Base-by-base conservation (phyloP, 2,797 vertebrate species). In the Sebastes glaucus region DNA sequence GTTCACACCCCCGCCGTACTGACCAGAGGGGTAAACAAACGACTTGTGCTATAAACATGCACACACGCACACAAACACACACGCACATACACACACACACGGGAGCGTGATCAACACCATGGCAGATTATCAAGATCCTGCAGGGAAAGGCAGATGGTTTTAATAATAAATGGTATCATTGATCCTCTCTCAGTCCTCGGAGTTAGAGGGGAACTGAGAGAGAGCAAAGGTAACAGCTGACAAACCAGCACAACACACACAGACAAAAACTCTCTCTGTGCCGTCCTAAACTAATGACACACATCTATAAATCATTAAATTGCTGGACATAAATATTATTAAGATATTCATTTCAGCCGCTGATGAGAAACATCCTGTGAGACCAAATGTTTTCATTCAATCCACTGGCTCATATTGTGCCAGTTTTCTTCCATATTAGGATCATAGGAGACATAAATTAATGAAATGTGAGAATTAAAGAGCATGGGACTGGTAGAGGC, bases 11-110 rank as follows among this genome's bases (percentile, higher is more conserved):
- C 74, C 42, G 80, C 85, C 22, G 57, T 32, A 87, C 85, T 89
- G 89, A 92, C 94, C 88, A 85, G 88, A 92, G 92, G 94, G 89
- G 91, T 94, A 93, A 93, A 95, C 93, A 95, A 67, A 87, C 33
- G 27, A 80, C 49, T 79, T 65, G 71, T 73, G 38, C 56, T 68
- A 76, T 32, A 89, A 63, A 91, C 80, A 89, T 7, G 49, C 80
- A 52, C 68, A 16, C 74, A 59, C 33, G 52, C 53, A 42, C 13
- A 91, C 80, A 88, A 6, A 42, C 80, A 52, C 68, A 16, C 74
- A 59, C 33, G 61, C 57, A 57, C 38, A 65, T 22, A 46, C 64
- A 42, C 65, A 56, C 42, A 64, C 62, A 65, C 60, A 82, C 61
- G 66, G 18, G 57, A 78, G 74, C 13, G 20, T 75, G 84, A 82